A percentile compares a stretch with the other conserved stretches of the same genome.
Evolutionary conservation across 2,888 invertebrate species (phyloP).

Genomic region (Ectobius pallidus): DNA sequence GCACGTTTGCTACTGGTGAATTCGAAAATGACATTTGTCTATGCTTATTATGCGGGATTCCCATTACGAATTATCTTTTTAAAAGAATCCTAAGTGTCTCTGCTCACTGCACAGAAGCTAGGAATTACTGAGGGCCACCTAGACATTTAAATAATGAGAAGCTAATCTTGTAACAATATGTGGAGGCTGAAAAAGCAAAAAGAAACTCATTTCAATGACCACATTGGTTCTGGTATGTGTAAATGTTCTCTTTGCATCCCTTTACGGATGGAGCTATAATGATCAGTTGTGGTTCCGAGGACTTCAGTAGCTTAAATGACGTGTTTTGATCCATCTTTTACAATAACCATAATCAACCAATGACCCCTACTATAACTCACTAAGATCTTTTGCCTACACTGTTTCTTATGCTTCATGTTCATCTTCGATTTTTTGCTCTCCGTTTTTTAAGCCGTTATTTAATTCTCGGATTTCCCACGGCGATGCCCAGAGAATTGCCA

Average conservation of each 20-base stretch:
- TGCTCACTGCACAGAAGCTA: constrained; percentile 5
- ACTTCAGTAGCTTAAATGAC: constrained; percentile 38
- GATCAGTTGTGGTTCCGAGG: constrained; percentile 3
- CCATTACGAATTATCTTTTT: constrained; percentile 13
- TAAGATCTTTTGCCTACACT: background rate
- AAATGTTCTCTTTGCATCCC: constrained; percentile 21
- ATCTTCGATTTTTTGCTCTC: background rate
- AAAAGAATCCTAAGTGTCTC: constrained; percentile 22
- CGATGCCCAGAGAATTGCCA: constrained; percentile 23
- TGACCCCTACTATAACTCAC: constrained; percentile 8
- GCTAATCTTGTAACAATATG: background rate
- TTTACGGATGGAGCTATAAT: background rate
- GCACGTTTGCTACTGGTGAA: background rate
- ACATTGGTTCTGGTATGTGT: constrained; percentile 29
- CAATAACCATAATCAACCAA: constrained; percentile 40
- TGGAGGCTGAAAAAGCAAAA: background rate
- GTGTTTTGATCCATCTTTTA: constrained; percentile 30
- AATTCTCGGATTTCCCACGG: constrained; percentile 30
- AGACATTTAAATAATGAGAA: constrained; percentile 6
- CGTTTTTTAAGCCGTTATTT: constrained; percentile 23
- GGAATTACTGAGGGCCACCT: constrained; percentile 12
- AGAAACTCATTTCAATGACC: constrained; percentile 19
- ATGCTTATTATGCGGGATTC: background rate
- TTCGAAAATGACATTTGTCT: background rate
- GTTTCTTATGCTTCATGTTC: background rate